Conservation (phyloP, 2,888 invertebrate genomes). For the Globia sparganii region DNA sequence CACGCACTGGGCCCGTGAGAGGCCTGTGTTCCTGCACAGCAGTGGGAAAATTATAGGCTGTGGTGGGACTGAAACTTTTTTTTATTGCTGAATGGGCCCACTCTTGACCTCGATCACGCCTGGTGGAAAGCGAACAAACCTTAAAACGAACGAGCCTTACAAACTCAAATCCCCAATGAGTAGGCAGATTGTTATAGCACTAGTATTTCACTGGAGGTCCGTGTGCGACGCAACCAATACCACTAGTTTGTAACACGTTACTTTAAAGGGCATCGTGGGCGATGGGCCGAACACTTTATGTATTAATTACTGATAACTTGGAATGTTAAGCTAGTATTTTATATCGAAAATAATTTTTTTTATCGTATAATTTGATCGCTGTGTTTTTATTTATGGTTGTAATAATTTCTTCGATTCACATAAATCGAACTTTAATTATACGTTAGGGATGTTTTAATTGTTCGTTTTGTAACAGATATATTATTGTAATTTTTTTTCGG, state of each 20-base stretch:
- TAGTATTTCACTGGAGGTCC: neutral
- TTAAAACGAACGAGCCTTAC: too few species aligned
- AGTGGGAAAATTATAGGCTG: too few species aligned
- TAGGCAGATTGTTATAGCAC: neutral
- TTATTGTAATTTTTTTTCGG: neutral
- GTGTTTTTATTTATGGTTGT: conserved; percentile 76
- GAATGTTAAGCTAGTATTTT: conserved; percentile 32
- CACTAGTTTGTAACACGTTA: neutral
- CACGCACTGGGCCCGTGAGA: too few species aligned
- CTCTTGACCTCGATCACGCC: too few species aligned
- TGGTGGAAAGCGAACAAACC: too few species aligned
- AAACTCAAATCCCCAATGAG: neutral
- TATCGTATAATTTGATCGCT: conserved; percentile 74
- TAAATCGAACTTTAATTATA: conserved; percentile 80
- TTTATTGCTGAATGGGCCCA: too few species aligned
- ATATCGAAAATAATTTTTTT: conserved; percentile 51
- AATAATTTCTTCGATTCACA: conserved; percentile 80
- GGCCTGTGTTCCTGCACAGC: too few species aligned
- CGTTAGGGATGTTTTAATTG: conserved; percentile 68
- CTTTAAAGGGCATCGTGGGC: neutral
- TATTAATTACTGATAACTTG: conserved; percentile 51
- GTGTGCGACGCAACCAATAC: too few species aligned
- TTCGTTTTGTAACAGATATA: conserved; percentile 57
- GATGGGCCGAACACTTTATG: conserved; percentile 5
- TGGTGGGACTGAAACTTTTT: too few species aligned